Conservation (phyloP, 92 coral and sea anemone genomes). For the Micromussa lordhowensis region DNA sequence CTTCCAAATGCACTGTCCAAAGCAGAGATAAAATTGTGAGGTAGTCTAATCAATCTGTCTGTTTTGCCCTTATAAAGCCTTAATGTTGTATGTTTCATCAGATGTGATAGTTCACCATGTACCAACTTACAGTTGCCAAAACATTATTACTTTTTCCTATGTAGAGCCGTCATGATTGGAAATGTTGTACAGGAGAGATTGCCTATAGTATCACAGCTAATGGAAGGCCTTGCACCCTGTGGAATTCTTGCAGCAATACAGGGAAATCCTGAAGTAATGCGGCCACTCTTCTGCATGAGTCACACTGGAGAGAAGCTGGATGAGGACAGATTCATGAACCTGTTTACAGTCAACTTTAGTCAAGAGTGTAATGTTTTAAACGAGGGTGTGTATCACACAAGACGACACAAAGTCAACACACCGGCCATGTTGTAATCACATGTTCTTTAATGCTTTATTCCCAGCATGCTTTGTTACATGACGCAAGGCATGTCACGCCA, state of each 20-base stretch:
- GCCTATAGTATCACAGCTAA: conserved; percentile 71
- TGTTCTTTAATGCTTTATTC: too few species aligned
- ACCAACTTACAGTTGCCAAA: too few species aligned
- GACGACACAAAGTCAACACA: too few species aligned
- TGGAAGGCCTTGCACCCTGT: conserved; percentile 53
- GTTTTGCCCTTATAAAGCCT: not conserved
- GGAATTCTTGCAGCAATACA: conserved; percentile 40
- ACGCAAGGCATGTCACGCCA: too few species aligned
- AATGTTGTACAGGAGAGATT: conserved; percentile 54
- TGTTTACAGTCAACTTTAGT: conserved; percentile 56
- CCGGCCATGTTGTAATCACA: too few species aligned
- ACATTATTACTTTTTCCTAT: not conserved
- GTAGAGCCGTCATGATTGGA: conserved; percentile 49
- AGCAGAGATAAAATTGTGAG: conserved; percentile 56
- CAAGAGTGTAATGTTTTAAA: not conserved
- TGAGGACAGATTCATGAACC: conserved; percentile 55
- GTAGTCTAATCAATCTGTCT: not conserved
- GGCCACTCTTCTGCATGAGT: conserved; percentile 42
- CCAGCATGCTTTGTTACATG: too few species aligned
- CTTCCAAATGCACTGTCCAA: conserved; percentile 52
- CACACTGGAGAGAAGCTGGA: conserved; percentile 34
- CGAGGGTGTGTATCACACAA: too few species aligned
- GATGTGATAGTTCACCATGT: too few species aligned
- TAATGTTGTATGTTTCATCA: too few species aligned
- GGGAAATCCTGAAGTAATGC: conserved; percentile 48